phyloP scores from a whole-genome alignment of 2,888 invertebrate genomes.

The Sarcophaga variegata region DNA sequence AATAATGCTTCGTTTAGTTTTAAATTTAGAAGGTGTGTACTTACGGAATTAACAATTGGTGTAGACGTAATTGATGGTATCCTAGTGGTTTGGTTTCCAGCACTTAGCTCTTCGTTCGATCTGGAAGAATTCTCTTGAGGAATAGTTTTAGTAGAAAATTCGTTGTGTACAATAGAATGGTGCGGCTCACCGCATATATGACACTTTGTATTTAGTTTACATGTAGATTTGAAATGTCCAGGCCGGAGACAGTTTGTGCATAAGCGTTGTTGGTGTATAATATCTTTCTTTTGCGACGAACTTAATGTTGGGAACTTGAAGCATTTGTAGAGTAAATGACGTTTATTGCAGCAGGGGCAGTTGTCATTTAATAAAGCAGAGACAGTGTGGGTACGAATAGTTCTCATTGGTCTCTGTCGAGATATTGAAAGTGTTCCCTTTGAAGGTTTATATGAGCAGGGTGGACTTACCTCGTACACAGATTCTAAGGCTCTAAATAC shows the following conservation, averaged over 20 bases:
- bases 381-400: constrained; percentile 22
- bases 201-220: constrained; percentile 28
- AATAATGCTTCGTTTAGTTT: constrained; percentile 4
- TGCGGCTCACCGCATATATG: constrained; percentile 2
- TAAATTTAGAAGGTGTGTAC: too few relatives aligned
- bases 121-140: background rate
- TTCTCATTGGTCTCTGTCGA: constrained; percentile 10
- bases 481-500: constrained; percentile 43
- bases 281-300: constrained; percentile 40
- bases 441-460: background rate
- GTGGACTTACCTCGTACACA: constrained; percentile 3
- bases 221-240: constrained; percentile 48
- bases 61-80: constrained; percentile 12
- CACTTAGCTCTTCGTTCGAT: background rate
- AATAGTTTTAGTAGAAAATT: background rate
- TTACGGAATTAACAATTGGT: background rate
- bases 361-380: constrained; percentile 13
- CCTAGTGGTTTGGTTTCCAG: background rate
- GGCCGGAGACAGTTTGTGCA: constrained; percentile 36
- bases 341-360: constrained; percentile 50
- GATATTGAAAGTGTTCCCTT: background rate
- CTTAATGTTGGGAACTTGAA: constrained; percentile 52
- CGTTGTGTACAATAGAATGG: constrained; percentile 4
- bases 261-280: constrained; percentile 7
- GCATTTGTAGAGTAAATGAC: constrained; percentile 57